These are phyloP conservation scores for Eristalis intricaria DNA, from an alignment of 2,888 invertebrate genomes.

Conservation along the genomic window DNA sequence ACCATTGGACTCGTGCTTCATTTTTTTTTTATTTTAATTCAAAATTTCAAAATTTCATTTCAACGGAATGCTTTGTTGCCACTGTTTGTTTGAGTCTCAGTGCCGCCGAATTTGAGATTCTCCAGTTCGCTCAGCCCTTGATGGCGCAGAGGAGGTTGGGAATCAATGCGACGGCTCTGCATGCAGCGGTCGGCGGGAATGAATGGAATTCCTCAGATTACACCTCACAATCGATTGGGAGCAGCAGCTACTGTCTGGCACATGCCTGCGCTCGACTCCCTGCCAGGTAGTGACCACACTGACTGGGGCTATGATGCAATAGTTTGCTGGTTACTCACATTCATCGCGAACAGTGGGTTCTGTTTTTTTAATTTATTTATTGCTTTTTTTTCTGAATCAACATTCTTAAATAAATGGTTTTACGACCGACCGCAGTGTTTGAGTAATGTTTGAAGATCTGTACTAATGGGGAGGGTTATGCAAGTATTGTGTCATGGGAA, in stretches of 20 bases:
- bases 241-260: not conserved
- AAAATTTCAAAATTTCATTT: constrained; percentile 52
- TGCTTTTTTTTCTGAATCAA: constrained; percentile 8
- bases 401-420: constrained; percentile 49
- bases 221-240: not conserved
- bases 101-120: constrained; percentile 5
- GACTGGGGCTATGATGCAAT: constrained; percentile 18
- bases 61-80: constrained; percentile 50
- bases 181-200: not conserved
- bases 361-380: constrained; percentile 3
- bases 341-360: not conserved
- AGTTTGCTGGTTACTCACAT: not conserved
- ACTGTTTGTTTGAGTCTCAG: not conserved
- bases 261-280: not conserved
- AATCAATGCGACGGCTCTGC: not conserved
- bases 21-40: constrained; percentile 17
- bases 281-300: not conserved
- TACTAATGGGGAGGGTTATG: not conserved
- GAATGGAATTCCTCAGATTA: constrained; percentile 18
- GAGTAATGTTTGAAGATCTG: constrained; percentile 12
- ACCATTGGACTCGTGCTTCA: not conserved
- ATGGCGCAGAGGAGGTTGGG: not conserved
- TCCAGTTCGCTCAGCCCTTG: constrained; percentile 23
- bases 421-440: constrained; percentile 21
- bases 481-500: constrained; percentile 6